Base-by-base conservation (phyloP, 2,113 vertebrate genomes). In the Carlito syrichta region DNA sequence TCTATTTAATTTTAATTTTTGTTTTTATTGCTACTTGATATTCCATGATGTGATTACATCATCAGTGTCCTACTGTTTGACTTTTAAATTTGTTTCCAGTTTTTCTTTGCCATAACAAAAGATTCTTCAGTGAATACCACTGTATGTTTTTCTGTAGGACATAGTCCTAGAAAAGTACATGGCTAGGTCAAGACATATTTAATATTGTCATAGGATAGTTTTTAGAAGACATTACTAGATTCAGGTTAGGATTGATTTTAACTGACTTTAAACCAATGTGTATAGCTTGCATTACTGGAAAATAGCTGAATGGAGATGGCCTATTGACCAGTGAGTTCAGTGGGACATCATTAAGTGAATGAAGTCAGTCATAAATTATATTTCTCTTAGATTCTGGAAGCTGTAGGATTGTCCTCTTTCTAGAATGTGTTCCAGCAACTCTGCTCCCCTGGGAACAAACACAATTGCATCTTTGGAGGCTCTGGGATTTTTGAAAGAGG, bases 221-320 rank as follows among this genome's bases (percentile, higher is more conserved):
- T 96, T 95, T 38, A 91, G 71, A 95, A 77, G 60, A 60, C 52
- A 50, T 76, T 60, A 38, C 17, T 86, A 77, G 73, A 73, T n/a
- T 96, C 8, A 74, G 32, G 30, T 86, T 87, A 78, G 76, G 16
- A 77, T 93, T 95, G 89, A 76, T 81, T 79, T 95, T 83, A 89
- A 81, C 45, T 89, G 81, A 92, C 22, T 92, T 78, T 71, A 85
- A 92, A 45, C 30, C 48, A 52, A 1, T 77, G 17, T 23, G 10
- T 63, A 40, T 30, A 27, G 81, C 22, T 95, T 54, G 4, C 12
- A n/a, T 50, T 81, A 76, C 58, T 77, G 58, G 76, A 90, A 95
- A 96, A 81, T 32, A 76, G 30, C 50, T 89, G 79, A 52, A 81
- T 87, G 85, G 66, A 52, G 71, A 92, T 81, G 45, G 8, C 25